Base-by-base conservation (phyloP, 2,797 vertebrate genomes). In the Miichthys miiuy region DNA sequence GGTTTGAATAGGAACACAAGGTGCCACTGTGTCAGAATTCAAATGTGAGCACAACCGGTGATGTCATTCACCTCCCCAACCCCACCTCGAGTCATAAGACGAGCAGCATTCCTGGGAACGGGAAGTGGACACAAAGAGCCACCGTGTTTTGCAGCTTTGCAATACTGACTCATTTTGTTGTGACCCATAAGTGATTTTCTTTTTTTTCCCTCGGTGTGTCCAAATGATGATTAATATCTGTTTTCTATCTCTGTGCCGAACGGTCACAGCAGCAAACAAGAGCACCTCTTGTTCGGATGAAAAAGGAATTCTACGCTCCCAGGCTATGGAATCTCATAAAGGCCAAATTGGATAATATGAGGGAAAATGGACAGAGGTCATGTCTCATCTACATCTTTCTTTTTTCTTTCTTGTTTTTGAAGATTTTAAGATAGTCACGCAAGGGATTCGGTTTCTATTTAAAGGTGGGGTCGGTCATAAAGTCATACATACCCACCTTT, bases 181-280 rank as follows among this genome's bases (percentile, higher is more conserved):
- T 96, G 96, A 95, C 95, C 95, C 94, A 94, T 91, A 95, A 96
- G 95, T 96, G 91, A 90, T 94, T 96, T 95, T 96, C 95, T 96
- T 94, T 95, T 93, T 95, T 27, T 21, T 12, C n/a, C 50, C 75
- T 89, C 68, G 74, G 87, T 96, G 95, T 95, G 95, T 95, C 96
- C 96, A 97, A 97, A 96, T 93, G 95, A 97, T 98, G 97, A 99
- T 98, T 98, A 97, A 99, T 98, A 97, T 97, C 96, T 93, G 92
- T 94, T 95, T 96, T 94, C 95, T 96, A 96, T 97, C 96, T 97
- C 96, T 90, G 92, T 93, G 86, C 92, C 85, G 90, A 95, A 95
- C 92, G 90, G 93, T 94, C 90, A 91, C 94, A 87, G 90, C 90
- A 85, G 94, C 94, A 96, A 97, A 99, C 98, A 99, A 99, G 93